phyloP scores from a whole-genome alignment of 2,797 vertebrate species.

The Bradypus variegatus region DNA sequence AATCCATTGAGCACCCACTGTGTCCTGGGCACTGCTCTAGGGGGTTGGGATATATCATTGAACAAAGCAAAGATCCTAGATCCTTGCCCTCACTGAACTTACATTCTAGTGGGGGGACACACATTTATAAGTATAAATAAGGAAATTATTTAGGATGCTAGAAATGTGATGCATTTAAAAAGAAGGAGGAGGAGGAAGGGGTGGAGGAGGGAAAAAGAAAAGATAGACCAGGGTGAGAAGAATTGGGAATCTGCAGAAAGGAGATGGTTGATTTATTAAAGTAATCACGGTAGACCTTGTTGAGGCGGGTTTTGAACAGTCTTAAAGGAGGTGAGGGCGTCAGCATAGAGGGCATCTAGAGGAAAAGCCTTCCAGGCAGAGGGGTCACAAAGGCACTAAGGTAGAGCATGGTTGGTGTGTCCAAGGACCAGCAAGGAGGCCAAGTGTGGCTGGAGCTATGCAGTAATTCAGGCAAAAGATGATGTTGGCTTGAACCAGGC shows the following conservation, averaged over 20 bases:
- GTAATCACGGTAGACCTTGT: not conserved
- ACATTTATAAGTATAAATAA: not conserved
- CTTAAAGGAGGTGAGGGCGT: not conserved
- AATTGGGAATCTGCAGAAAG: not conserved
- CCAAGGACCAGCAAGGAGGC: not conserved
- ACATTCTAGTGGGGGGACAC: not conserved
- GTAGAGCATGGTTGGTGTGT: no score
- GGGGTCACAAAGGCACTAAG: not conserved
- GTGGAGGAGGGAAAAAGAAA: not conserved
- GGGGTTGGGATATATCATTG: not conserved
- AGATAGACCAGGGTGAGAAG: not conserved
- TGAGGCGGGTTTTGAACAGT: not conserved
- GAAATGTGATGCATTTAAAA: not conserved
- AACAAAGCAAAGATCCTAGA: not conserved
- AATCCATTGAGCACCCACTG: not conserved
- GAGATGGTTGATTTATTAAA: not conserved
- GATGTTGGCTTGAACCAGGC: not conserved
- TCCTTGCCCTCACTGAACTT: not conserved
- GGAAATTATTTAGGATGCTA: not conserved
- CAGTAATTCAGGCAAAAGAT: not conserved
- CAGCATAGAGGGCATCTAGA: rapidly evolving
- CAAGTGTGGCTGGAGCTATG: not conserved
- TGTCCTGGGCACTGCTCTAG: not conserved
- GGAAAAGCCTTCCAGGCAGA: not conserved
- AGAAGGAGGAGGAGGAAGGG: not conserved